Evolutionary conservation across 2,113 vertebrate genomes (phyloP).

Genomic region (Verasper variegatus): DNA sequence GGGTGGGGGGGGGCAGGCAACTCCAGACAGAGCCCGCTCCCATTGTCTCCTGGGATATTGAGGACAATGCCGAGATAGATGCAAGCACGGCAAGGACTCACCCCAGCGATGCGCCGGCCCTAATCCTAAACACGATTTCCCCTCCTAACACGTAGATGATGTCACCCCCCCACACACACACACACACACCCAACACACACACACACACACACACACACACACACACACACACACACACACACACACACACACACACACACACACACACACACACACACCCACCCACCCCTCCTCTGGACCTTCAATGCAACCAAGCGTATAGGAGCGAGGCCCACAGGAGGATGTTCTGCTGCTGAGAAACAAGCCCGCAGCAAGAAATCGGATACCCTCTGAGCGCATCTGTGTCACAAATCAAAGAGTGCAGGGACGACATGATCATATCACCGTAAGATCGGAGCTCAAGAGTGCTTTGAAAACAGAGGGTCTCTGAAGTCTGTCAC

Average conservation of each 20-base stretch:
- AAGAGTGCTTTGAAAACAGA: conserved; percentile 38
- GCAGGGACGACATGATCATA: conserved; percentile 41
- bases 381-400: conserved; percentile 55
- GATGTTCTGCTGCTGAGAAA: conserved; percentile 59
- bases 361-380: conserved; percentile 53
- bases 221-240: conserved; percentile 9
- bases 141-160: conserved; percentile 67
- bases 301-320: conserved; percentile 44
- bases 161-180: conserved; percentile 57
- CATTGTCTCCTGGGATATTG: conserved; percentile 66
- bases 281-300: conserved; percentile 50
- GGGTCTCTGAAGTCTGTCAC: conserved; percentile 46
- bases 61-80: conserved; percentile 64
- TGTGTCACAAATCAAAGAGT: conserved; percentile 62
- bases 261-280: conserved; percentile 7
- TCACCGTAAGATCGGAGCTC: conserved; percentile 37
- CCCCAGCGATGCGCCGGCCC: conserved; percentile 54
- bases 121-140: conserved; percentile 72
- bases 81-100: conserved; percentile 58
- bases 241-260: conserved; percentile 3
- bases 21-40: conserved; percentile 60
- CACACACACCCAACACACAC: conserved; percentile 8
- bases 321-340: conserved; percentile 49
- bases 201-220: conserved; percentile 17
- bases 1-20: conserved; percentile 5